Conservation (phyloP, 2,797 vertebrate species). For the Sebastes nivosus region DNA sequence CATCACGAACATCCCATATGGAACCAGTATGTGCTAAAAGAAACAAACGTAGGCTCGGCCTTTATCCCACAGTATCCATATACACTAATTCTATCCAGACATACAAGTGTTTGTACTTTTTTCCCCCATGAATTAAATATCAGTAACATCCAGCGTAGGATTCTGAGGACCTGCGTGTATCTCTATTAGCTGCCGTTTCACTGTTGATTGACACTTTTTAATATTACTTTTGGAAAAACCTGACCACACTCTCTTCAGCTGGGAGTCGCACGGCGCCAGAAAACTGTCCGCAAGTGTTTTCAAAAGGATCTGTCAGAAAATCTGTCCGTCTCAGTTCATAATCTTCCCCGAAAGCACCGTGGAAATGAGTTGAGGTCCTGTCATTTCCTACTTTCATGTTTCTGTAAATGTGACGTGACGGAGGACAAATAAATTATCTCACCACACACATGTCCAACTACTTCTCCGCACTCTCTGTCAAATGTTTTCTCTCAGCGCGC, state of each 20-base stretch:
- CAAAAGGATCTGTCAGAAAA: slow-evolving; percentile 52
- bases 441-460: neutral
- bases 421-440: slow-evolving; percentile 41
- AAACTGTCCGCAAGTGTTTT: slow-evolving; percentile 37
- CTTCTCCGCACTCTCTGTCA: neutral
- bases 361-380: slow-evolving; percentile 39
- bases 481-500: neutral
- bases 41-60: slow-evolving; percentile 51
- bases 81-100: slow-evolving; percentile 38
- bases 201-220: slow-evolving; percentile 51
- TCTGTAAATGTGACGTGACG: slow-evolving; percentile 4
- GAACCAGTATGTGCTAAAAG: slow-evolving; percentile 43
- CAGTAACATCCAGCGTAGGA: neutral
- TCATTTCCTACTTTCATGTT: slow-evolving; percentile 46
- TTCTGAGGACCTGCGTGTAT: neutral
- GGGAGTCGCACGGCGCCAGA: slow-evolving; percentile 13
- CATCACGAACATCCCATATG: slow-evolving; percentile 58
- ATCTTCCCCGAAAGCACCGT: slow-evolving; percentile 23
- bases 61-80: slow-evolving; percentile 22
- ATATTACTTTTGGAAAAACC: slow-evolving; percentile 30
- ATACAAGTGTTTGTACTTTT: slow-evolving; percentile 2
- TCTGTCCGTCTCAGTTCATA: slow-evolving; percentile 41
- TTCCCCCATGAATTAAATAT: slow-evolving; percentile 10
- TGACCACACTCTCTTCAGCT: neutral
- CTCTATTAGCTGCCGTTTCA: slow-evolving; percentile 2